Evolutionary conservation across 2,888 invertebrate genomes (phyloP), one percentile per base, ranked within the genome.

Genomic region (Lepidochrysops patricia): DNA sequence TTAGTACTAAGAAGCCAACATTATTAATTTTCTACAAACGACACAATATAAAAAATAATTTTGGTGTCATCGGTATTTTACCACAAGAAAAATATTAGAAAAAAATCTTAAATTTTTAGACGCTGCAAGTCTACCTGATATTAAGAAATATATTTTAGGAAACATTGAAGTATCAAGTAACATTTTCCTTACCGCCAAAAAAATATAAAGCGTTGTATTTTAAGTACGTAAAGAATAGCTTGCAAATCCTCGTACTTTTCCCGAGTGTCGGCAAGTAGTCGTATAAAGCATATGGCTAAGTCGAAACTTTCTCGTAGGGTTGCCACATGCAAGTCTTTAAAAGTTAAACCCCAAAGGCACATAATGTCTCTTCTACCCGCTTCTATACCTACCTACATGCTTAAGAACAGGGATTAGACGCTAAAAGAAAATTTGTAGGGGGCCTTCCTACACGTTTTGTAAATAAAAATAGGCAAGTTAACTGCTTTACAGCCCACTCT

Each of bases 211-310:
- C 25, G 48, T 23, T 23, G 48, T 77, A 77, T 80, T 80, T 70
- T 76, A 72, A 75, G 75, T 70, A 67, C 69, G 67, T 66, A 81
- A 83, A 83, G 81, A 84, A 82, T 80, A 78, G 75, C 73, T 79
- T 74, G 77, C 76, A 82, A 81, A 83, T 82, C 80, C 81, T 75
- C 71, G 74, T 72, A 77, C 72, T 72, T 73, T 72, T 64, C 70
- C 60, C 60, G 74, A 74, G 77, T 78, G 78, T 81, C 74, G 75
- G 77, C 76, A 70, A 82, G 80, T 81, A 83, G 81, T 78, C 72
- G 77, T 75, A 71, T 73, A 68, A 73, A 79, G 76, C 75, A 72
- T 80, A 79, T 76, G 80, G 81, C 78, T 84, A 79, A 76, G 79
- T 67, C 67, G 77, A 78, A 84, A 84, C 75, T 84, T 83, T 73